Evolutionary conservation across 2,113 vertebrate genomes (phyloP).

Genomic region (Cyanoderma ruficeps): DNA sequence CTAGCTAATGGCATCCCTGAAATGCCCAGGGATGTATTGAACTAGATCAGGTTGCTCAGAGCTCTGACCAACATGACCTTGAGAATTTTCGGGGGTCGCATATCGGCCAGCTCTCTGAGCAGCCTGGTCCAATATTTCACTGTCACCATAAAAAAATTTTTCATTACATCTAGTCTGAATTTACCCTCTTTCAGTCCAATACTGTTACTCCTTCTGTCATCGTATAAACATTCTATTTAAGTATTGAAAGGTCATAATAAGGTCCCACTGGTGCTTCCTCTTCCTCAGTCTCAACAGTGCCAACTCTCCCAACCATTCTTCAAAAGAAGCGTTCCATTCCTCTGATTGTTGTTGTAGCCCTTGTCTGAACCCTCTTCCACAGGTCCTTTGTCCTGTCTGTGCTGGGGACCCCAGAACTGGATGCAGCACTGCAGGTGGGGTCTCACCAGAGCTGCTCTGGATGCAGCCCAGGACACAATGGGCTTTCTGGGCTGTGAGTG

Average conservation of each 20-base stretch:
- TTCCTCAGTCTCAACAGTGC: not conserved
- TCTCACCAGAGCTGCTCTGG: not conserved
- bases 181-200: not conserved
- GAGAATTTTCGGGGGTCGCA: not conserved
- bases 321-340: accelerated
- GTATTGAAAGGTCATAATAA: not conserved
- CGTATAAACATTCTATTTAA: not conserved
- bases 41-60: not conserved
- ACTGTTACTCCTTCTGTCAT: not conserved
- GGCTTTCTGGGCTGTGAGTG: accelerated
- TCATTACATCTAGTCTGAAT: not conserved
- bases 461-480: accelerated
- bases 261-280: not conserved
- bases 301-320: not conserved
- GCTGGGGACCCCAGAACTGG: not conserved
- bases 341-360: not conserved
- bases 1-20: not conserved
- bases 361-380: not conserved
- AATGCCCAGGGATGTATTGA: not conserved
- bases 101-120: not conserved
- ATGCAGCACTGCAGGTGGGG: not conserved
- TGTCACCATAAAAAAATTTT: not conserved
- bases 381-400: not conserved
- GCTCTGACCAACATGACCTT: not conserved
- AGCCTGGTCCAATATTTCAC: not conserved